phyloP scores from a whole-genome alignment of 2,113 vertebrate genomes.

The Scolopax mira region DNA sequence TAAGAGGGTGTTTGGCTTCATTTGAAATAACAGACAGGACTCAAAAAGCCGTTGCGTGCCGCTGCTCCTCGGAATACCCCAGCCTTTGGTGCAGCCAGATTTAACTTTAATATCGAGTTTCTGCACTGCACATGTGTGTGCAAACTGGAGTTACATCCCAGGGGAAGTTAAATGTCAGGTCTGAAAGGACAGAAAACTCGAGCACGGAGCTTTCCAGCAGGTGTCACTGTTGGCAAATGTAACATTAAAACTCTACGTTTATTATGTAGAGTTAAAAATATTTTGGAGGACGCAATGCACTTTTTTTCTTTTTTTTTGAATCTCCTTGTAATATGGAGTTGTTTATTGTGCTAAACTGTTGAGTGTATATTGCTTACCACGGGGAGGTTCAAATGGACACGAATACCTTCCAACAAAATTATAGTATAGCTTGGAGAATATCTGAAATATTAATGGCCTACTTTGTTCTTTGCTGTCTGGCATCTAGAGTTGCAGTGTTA shows the following conservation, averaged over 20 bases:
- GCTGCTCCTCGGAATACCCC: rapidly evolving
- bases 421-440: background rate
- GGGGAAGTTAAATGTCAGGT: background rate
- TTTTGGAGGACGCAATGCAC: background rate
- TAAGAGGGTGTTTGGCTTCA: background rate
- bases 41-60: rapidly evolving
- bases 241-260: constrained; percentile 33
- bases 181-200: background rate
- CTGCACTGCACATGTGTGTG: background rate
- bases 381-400: background rate
- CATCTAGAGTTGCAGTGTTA: background rate
- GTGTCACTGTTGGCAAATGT: constrained; percentile 81
- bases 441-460: background rate
- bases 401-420: background rate
- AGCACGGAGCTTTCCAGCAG: constrained; percentile 68
- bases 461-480: background rate
- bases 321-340: background rate
- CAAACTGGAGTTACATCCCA: background rate
- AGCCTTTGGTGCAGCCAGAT: no score
- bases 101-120: background rate
- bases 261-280: background rate
- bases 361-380: rapidly evolving
- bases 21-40: background rate
- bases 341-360: background rate
- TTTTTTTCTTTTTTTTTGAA: background rate